Base-by-base conservation (phyloP, 2,113 vertebrate species). In the Semicossyphus pulcher region DNA sequence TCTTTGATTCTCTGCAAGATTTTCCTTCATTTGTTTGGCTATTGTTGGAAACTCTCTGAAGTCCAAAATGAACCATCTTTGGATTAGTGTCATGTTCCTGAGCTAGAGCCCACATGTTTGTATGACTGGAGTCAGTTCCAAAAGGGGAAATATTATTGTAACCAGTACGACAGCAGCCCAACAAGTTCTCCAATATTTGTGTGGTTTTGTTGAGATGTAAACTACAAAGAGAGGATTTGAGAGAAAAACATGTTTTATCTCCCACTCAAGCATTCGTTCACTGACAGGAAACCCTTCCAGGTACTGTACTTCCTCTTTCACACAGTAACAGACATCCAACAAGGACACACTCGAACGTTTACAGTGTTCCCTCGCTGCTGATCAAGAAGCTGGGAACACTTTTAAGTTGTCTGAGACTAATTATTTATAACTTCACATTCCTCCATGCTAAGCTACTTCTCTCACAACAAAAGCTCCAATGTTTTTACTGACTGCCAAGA, bases 1-100 rank as follows among this genome's bases (percentile, higher is more conserved):
- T 73, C 72, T 88, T 86, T 83, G 74, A 75, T 74, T 74, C 60
- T 56, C 42, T 29, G 57, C 21, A 14, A 56, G 66, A 65, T 79
- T 83, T 83, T 60, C 79, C 70, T 73, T 67, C 41, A 83, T 83
- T 76, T 87, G 72, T 87, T 86, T 75, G 58, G 14, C 65, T 71
- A 58, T 83, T 76, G 44, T 72, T 57, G 52, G 62, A n/a, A 57
- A 41, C 16, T 48, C 60, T 78, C 57, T 74, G 68, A 78, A 78
- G 64, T 74, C 37, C 4, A 57, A 60, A 41, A 76, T 54, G 20
- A 45, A 36, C 48, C 32, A 31, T 69, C 8, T 51, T 52, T 57
- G 42, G 39, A 52, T 72, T 31, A 52, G 42, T 49, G 52, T 72
- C 52, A 52, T 52, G 36, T 65, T 69, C 11, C 65, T 48, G 14